Evolutionary conservation across 1,140 invertebrate genomes (phyloP).

Genomic region (Cotesia chilonis): DNA sequence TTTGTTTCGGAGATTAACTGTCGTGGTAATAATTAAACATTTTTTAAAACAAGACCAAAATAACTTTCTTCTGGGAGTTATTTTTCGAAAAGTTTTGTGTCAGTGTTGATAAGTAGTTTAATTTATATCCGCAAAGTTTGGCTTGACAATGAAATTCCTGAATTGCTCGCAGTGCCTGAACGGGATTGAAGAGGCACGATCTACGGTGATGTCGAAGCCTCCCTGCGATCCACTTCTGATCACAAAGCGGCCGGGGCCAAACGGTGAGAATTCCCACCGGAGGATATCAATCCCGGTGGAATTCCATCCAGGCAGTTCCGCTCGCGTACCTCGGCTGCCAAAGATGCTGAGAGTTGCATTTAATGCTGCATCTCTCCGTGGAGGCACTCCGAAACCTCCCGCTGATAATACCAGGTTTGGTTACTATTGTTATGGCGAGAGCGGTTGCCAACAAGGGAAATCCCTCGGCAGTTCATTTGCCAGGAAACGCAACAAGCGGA

Average conservation of each 20-base stretch:
- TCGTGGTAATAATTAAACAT: no score
- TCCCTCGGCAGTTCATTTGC: conserved; percentile 20
- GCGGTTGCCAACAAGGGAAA: conserved; percentile 37
- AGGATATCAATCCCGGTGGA: conserved; percentile 39
- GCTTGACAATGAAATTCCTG: conserved; percentile 56
- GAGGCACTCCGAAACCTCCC: conserved; percentile 7
- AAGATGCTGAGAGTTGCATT: conserved; percentile 29
- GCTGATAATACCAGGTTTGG: no score
- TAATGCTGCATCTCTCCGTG: conserved; percentile 40
- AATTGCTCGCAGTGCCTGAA: conserved; percentile 55
- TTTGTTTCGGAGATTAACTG: no score
- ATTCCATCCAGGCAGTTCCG: conserved; percentile 5
- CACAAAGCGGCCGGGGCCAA: conserved; percentile 49
- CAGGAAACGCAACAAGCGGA: conserved; percentile 45
- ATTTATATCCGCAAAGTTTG: conserved; percentile 16
- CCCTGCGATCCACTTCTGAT: conserved; percentile 49
- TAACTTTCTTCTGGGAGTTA: no score
- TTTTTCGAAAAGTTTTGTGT: not conserved
- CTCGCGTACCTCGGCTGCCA: conserved; percentile 18
- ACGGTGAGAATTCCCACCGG: conserved; percentile 36
- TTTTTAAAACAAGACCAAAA: no score
- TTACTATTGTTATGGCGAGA: no score
- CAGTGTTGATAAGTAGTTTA: not conserved
- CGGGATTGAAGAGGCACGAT: conserved; percentile 29
- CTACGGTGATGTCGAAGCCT: conserved; percentile 48